Evolutionary conservation across 2,113 vertebrate genomes (phyloP), one percentile per base, ranked within the genome.

Genomic region (Pachyramphus minor): DNA sequence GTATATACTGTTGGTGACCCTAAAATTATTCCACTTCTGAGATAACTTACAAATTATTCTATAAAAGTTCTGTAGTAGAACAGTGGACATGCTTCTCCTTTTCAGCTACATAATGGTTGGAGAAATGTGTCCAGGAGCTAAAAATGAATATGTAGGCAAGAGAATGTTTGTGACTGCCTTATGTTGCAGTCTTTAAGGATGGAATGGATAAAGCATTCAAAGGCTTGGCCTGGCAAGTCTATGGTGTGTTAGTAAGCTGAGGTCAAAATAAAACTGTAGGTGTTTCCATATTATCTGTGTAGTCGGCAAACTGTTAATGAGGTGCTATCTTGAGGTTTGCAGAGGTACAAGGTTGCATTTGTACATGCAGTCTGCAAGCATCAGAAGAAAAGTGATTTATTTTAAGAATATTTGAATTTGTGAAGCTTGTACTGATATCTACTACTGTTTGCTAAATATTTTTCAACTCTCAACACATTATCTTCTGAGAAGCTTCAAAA

Each of bases 151-250:
- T 10, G 15, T 31, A 55, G 14, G 4, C 37, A 47, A 31, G 18
- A 44, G 3, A 47, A 31, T 39, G 28, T 77, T 80, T 77, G 27
- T 45, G 13, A 39, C 42, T 67, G 2, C 0, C 7, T 78, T 18
- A 2, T 18, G 12, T 21, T 82, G 27, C 49, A 60, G 24, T n/a
- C 19, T 45, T 60, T 60, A 44, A 66, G 41, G 53, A 28, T 30
- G 9, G 6, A n/a, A 52, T 35, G 18, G 31, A 13, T 59, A 7
- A 56, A 72, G 16, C 0, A 2, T 67, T 64, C 1, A 2, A 49
- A 85, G 31, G 6, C 41, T 82, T 87, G 1, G 0, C 7, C 35
- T 72, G 11, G 22, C 59, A 71, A 17, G 33, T 3, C 49, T 41
- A 2, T 59, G 10, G 7, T 53, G 15, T 64, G 17, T 76, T 52